These are phyloP conservation scores for Rhodinocichla rosea DNA, from an alignment of 2,113 vertebrate species.

Conservation along the genomic window DNA sequence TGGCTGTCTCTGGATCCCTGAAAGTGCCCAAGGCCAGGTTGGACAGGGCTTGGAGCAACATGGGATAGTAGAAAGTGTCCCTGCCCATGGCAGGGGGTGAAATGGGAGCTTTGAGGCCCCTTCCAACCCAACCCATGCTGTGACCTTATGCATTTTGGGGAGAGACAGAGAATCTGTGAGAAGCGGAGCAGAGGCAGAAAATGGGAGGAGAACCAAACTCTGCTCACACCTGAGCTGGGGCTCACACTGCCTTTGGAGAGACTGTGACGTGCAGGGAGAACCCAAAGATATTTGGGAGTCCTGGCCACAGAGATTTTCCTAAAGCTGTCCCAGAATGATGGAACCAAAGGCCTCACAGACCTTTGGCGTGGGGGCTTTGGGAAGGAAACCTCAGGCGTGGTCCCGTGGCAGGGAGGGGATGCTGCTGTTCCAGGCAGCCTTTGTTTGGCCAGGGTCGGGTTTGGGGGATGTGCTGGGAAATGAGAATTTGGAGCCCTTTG, in stretches of 20 bases:
- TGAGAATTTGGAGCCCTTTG: not conserved
- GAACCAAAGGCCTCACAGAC: fast-evolving
- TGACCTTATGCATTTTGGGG: too few relatives aligned
- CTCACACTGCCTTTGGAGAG: not conserved
- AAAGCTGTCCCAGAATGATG: not conserved
- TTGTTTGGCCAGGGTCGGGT: not conserved
- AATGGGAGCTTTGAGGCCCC: not conserved
- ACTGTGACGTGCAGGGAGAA: not conserved
- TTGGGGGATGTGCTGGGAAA: not conserved
- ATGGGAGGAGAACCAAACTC: not conserved
- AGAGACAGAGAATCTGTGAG: not conserved
- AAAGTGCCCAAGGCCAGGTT: fast-evolving
- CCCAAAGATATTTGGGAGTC: not conserved
- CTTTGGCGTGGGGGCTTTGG: fast-evolving
- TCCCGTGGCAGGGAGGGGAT: not conserved
- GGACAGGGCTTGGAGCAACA: fast-evolving
- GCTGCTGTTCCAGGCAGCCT: not conserved
- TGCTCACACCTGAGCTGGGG: not conserved
- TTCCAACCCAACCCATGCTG: not conserved
- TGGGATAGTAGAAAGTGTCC: fast-evolving
- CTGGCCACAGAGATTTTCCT: not conserved
- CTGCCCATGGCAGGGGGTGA: not conserved
- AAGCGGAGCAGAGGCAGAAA: not conserved
- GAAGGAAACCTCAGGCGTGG: not conserved
- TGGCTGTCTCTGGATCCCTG: not conserved